A percentile compares a stretch with the other conserved stretches of the same genome.
These are phyloP conservation scores for Eristalinus sepulchralis DNA, from an alignment of 2,888 invertebrate species.

Conservation along the genomic window DNA sequence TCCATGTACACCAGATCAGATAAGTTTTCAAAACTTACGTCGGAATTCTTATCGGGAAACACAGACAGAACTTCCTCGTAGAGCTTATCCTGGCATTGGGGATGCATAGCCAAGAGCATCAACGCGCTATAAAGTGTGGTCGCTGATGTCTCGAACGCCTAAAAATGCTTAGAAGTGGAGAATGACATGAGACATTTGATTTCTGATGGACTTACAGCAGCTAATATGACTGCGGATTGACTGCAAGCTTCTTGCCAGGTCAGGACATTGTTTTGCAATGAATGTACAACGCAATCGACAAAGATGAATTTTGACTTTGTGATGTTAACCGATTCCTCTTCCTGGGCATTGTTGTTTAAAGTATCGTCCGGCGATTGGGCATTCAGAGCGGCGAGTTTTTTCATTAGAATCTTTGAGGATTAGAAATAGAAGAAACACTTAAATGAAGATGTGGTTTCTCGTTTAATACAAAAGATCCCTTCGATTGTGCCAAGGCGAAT, in stretches of 20 bases:
- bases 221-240: not conserved
- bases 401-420: not conserved
- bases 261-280: not conserved
- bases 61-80: conserved; percentile 66
- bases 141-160: conserved; percentile 73
- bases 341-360: not conserved
- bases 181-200: not conserved
- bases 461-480: too few species aligned
- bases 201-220: not conserved
- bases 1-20: conserved; percentile 72
- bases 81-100: conserved; percentile 72
- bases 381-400: not conserved
- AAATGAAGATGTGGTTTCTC: too few species aligned
- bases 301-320: not conserved
- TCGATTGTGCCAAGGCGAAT: too few species aligned
- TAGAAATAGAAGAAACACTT: too few species aligned
- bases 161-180: conserved; percentile 54
- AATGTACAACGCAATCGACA: not conserved
- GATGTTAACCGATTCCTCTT: not conserved
- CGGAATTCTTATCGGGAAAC: conserved; percentile 25
- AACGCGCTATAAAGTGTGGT: conserved; percentile 67
- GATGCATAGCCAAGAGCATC: conserved; percentile 73
- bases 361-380: not conserved
- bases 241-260: conserved; percentile 1
- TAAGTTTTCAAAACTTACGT: conserved; percentile 47